Percentiles rank a stretch among this genome's conserved stretches.
Conservation (phyloP, 2,888 invertebrate genomes). For the Apeira syringaria region DNA sequence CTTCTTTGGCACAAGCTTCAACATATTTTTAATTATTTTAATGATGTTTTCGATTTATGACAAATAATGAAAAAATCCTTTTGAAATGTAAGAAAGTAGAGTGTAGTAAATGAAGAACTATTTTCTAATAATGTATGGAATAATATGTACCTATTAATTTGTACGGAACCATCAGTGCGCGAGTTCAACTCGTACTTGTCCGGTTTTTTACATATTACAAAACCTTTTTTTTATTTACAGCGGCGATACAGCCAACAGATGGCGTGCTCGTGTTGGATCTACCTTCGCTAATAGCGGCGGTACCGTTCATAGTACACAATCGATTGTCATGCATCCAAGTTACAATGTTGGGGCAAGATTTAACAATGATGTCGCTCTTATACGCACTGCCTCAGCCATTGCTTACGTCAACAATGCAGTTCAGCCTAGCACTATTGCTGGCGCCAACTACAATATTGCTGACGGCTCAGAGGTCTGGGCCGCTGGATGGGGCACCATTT, state of each 20-base stretch:
- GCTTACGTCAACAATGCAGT: constrained; percentile 30
- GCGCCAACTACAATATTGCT: constrained; percentile 43
- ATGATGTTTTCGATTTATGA: too few species aligned
- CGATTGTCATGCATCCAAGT: constrained; percentile 7
- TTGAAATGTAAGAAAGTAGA: too few species aligned
- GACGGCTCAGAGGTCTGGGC: constrained; percentile 55
- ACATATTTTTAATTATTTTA: too few species aligned
- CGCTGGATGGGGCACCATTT: constrained; percentile 64
- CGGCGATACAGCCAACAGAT: constrained; percentile 23
- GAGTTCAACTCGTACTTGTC: too few species aligned
- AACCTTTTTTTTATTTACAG: too few species aligned
- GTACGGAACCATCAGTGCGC: too few species aligned
- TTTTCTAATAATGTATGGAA: too few species aligned
- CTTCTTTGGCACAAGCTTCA: too few species aligned
- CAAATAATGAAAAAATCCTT: too few species aligned
- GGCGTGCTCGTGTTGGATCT: constrained; percentile 40
- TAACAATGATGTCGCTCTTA: constrained; percentile 47
- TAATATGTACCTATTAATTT: too few species aligned
- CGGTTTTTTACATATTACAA: background rate
- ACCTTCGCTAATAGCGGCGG: constrained; percentile 41
- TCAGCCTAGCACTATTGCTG: constrained; percentile 40
- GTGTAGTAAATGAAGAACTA: too few species aligned
- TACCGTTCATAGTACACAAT: constrained; percentile 1
- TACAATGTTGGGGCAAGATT: constrained; percentile 3
- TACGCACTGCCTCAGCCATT: constrained; percentile 36